Conservation (phyloP, 2,797 vertebrate species). For the Paratrypauchen microcephalus region DNA sequence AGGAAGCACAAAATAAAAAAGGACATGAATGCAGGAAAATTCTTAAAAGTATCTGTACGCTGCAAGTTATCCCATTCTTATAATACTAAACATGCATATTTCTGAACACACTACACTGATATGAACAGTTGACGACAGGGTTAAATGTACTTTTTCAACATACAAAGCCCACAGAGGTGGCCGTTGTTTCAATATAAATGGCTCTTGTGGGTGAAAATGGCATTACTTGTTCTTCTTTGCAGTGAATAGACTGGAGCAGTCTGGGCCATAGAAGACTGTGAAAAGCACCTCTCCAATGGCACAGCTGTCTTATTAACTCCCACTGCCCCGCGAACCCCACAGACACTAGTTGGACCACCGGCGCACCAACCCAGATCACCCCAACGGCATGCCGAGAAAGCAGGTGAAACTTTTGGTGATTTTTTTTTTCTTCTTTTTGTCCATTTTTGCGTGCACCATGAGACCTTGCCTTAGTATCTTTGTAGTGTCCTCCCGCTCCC, state of each 20-base stretch:
- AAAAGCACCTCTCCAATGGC: conserved; percentile 60
- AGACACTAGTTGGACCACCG: conserved; percentile 67
- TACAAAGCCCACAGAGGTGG: conserved; percentile 41
- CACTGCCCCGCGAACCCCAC: conserved; percentile 54
- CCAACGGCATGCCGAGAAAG: conserved; percentile 58
- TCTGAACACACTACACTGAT: not conserved
- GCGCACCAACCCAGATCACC: conserved; percentile 50
- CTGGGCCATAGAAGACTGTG: conserved; percentile 38
- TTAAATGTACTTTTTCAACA: conserved; percentile 23
- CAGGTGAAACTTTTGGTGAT: conserved; percentile 60
- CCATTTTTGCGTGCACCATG: conserved; percentile 51
- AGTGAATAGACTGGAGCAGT: conserved; percentile 41
- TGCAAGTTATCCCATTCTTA: not conserved
- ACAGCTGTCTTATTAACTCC: conserved; percentile 73
- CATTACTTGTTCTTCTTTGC: conserved; percentile 42
- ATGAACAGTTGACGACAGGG: not conserved
- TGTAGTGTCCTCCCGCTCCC: conserved; percentile 61
- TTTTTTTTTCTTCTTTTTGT: conserved; percentile 38
- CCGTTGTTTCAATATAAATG: conserved; percentile 56
- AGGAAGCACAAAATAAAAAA: too few relatives aligned
- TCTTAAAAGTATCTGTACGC: too few relatives aligned
- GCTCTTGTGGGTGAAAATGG: conserved; percentile 59
- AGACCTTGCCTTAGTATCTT: conserved; percentile 63
- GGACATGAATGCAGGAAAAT: too few relatives aligned
- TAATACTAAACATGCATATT: not conserved